Evolutionary conservation across 1,140 invertebrate species (phyloP), one percentile per base, ranked within the genome.

Genomic region (Nasonia vitripennis): DNA sequence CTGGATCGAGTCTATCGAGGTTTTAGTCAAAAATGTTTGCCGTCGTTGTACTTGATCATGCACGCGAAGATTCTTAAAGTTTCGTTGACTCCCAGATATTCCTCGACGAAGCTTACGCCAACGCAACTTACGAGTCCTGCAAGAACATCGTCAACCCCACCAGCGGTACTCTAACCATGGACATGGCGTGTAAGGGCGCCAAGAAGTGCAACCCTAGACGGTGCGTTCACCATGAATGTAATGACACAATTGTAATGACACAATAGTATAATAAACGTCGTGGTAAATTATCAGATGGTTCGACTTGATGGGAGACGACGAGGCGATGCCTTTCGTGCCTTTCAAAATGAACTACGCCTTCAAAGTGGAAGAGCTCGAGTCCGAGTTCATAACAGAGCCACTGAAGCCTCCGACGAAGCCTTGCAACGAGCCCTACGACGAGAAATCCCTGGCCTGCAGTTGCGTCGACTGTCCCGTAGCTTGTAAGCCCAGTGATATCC

Each of bases 131-230:
- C 88, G 92, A 96, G 23, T 97, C 96, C 0, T 96, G 96, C 83
- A 90, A 92, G n/a, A 90, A 93, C 0, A 94, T 96, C 14, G 89
- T 95, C 11, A 91, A 95, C 86, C 95, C 97, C 0, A 94, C 95
- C 31, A 95, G 94, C 2, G 96, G 97, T 31, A 89, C 94, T 62
- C 94, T 94, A n/a, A 96, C 95, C 23, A 94, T 98, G 89, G 95
- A 95, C 83, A 85, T 97, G 5, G 95, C 98, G 95, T 99, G 98
- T 92, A 97, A 97, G 11, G 85, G 89, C 0, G 96, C 95, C 92
- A 95, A 95, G 11, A 94, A 93, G 86, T 98, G 97, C 90, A 95
- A 94, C 31, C 91, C 97, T 2, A 90, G 94, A 37, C 94, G 96
- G 87, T 98, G 90, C 94, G 17, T 55, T 55, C 27, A 27, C 27